Evolutionary conservation across 2,888 invertebrate species (phyloP), one percentile per base, ranked within the genome.

Genomic region (Meiosimyza platycephala): DNA sequence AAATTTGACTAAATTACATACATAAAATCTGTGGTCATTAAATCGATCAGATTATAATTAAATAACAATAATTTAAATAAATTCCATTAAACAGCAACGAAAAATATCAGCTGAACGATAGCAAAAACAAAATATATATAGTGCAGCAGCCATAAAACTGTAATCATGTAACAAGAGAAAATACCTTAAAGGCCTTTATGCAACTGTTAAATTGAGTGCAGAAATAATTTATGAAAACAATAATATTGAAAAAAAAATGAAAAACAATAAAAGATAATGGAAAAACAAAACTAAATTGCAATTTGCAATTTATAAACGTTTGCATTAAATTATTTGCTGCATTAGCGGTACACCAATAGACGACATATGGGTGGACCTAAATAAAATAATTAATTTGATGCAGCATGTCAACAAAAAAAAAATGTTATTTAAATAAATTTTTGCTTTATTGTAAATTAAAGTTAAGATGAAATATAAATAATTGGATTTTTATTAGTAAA

Each of bases 231-330:
- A 72, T 72, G 62, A 67, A 62, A 60, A 54, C 67, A 67, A 66
- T 72, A 62, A 60, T 65, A n/a, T n/a, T n/a, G n/a, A n/a, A n/a
- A 16, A 7, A 47, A 64, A 48, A 16, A 16, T 11, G 7, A 48
- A 40, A 40, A 40, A 40, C 40, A 40, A 40, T 40, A 40, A 40
- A 40, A 40, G 40, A 40, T 40, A 6, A 40, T 40, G 9, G 9
- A 40, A 40, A 40, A 40, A 52, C 59, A 64, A 66, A 70, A 70
- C 59, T 28, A 59, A 72, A 70, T 69, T 70, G 69, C 73, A 73
- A 73, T 75, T 75, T 73, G 73, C 75, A 73, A 73, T 75, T 75
- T 73, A 73, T 73, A 75, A 75, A 73, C 72, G 65, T 69, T 62
- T 62, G 73, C 72, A 75, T 72, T 73, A 73, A 73, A 73, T 75